Evolutionary conservation across 2,113 vertebrate species (phyloP).

Genomic region (Nycticorax nycticorax): DNA sequence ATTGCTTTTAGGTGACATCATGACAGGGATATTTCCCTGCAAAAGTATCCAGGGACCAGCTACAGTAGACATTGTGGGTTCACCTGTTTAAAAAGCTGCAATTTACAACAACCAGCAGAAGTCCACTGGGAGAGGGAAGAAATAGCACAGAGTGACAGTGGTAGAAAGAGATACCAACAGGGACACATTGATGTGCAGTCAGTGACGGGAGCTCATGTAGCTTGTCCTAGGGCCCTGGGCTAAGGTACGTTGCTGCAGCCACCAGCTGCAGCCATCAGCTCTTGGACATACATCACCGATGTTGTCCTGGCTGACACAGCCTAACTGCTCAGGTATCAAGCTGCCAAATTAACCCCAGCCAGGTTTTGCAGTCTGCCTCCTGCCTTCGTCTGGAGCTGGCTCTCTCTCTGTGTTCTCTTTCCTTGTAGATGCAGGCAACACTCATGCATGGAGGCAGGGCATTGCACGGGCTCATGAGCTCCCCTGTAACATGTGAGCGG

Average conservation of each 20-base stretch:
- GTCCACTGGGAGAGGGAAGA: neutral
- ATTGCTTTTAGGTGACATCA: neutral
- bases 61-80: neutral
- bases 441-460: neutral
- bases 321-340: neutral
- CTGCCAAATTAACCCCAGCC: neutral
- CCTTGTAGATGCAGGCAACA: neutral
- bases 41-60: neutral
- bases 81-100: neutral
- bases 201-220: fast-evolving
- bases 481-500: neutral
- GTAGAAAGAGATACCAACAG: fast-evolving
- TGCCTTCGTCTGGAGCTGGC: neutral
- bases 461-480: neutral
- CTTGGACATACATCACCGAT: neutral
- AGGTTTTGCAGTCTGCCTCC: neutral
- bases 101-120: neutral
- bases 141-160: neutral
- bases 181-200: neutral
- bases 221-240: neutral
- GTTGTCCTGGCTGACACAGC: neutral
- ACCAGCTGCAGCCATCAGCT: neutral
- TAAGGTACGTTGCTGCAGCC: neutral
- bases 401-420: neutral
- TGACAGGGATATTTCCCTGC: neutral